Percentiles rank a stretch among this genome's conserved stretches.
Evolutionary conservation across 2,113 vertebrate genomes (phyloP).

Genomic region (Azemiops feae): DNA sequence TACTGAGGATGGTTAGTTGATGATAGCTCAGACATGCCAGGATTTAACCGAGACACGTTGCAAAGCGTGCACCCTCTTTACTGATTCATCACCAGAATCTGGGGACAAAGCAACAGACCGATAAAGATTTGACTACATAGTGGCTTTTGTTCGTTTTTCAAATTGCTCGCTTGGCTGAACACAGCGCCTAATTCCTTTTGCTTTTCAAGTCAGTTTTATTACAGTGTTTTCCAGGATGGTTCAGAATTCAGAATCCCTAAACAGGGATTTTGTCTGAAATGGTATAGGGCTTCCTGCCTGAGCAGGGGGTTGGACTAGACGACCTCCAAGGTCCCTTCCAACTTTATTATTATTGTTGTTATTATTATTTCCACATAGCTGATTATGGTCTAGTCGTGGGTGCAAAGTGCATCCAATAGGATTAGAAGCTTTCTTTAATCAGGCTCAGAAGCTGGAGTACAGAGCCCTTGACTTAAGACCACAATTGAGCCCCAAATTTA

Average conservation of each 20-base stretch:
- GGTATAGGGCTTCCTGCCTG: too few species aligned
- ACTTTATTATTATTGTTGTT: too few species aligned
- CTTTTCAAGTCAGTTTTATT: background rate
- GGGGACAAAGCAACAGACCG: background rate
- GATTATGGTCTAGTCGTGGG: slow-evolving; percentile 18
- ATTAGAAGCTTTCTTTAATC: slow-evolving; percentile 5
- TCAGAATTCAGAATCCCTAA: background rate
- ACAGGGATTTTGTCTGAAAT: background rate
- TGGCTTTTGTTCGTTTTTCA: background rate
- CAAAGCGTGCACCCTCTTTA: background rate
- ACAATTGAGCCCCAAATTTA: background rate
- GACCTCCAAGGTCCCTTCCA: too few species aligned
- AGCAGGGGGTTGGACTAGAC: too few species aligned
- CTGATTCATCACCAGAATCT: background rate
- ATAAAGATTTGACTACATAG: background rate
- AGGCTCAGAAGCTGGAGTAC: background rate
- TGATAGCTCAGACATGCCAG: background rate
- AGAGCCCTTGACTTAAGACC: too few species aligned
- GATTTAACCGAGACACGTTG: background rate
- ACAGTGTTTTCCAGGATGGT: accelerated
- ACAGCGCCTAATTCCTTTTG: background rate
- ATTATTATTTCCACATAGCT: background rate
- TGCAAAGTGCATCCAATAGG: background rate
- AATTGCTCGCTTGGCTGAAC: background rate
- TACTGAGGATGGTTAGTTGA: background rate